These are phyloP conservation scores for Phengaris arion DNA, from an alignment of 2,888 invertebrate species.

Conservation along the genomic window DNA sequence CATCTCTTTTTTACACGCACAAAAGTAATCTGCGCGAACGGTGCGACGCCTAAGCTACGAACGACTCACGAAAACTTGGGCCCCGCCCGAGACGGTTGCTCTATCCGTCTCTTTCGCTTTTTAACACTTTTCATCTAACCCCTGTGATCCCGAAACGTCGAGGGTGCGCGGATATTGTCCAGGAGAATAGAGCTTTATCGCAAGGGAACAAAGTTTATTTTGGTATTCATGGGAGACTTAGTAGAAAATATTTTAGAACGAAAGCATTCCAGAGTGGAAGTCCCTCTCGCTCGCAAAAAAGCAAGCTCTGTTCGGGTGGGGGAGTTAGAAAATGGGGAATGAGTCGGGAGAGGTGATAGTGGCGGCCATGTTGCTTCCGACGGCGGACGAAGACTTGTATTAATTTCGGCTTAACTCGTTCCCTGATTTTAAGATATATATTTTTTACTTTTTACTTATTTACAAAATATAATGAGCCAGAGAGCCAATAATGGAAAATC, in stretches of 20 bases:
- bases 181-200: conserved; percentile 43
- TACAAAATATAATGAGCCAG: not conserved
- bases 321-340: conserved; percentile 52
- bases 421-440: conserved; percentile 65
- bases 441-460: conserved; percentile 41
- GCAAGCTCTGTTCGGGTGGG: conserved; percentile 56
- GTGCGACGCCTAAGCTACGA: conserved; percentile 72
- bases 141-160: conserved; percentile 42
- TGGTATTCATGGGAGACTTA: conserved; percentile 39
- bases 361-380: conserved; percentile 72
- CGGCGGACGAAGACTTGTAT: conserved; percentile 74
- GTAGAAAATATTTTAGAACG: conserved; percentile 77
- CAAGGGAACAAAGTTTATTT: conserved; percentile 16
- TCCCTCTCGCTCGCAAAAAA: conserved; percentile 79
- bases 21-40: conserved; percentile 54
- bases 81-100: conserved; percentile 77
- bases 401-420: conserved; percentile 73
- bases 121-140: conserved; percentile 74
- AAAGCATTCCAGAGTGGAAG: conserved; percentile 72
- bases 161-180: conserved; percentile 34
- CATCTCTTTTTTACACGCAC: conserved; percentile 56
- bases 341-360: conserved; percentile 50
- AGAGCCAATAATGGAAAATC: not conserved
- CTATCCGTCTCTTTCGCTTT: conserved; percentile 79
- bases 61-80: conserved; percentile 79